Base-by-base conservation (phyloP, 2,797 vertebrate species). In the Esox masquinongy region DNA sequence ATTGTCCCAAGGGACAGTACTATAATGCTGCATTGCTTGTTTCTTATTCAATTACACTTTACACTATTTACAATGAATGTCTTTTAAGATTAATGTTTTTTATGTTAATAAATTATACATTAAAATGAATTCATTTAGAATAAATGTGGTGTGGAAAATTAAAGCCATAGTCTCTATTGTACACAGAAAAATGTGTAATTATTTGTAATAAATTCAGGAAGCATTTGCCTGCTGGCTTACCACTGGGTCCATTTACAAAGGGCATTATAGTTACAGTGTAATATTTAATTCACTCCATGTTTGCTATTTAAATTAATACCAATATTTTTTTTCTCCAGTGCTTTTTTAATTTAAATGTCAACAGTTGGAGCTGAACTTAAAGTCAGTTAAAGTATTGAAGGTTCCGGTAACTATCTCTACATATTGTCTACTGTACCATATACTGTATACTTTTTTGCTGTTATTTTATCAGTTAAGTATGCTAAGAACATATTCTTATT, bases 21-120 rank as follows among this genome's bases (percentile, higher is more conserved):
- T 87, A 85, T 85, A 84, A 79, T 79, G 80, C 68, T 76, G 73
- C 39, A 67, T 80, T 77, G 77, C 79, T 84, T 86, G 76, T 84
- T 84, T 77, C 80, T 72, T 82, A 87, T 89, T 72, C 83, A 84
- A 88, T 89, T 84, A 89, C 26, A 90, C 90, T 84, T 87, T 77
- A 84, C 83, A 86, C 76, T 77, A 76, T 85, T 90, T 80, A 83
- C 85, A 89, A 89, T 86, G 64, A 87, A 88, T 78, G 85, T 76
- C 83, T 59, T 75, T 64, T 70, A 49, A 79, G 84, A 90, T 68
- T 89, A 86, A 91, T 91, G 81, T 68, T 78, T 81, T 82, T 80
- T 88, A 92, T 78, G 80, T 82, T 88, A 82, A 68, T 88, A 81
- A 85, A 90, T 92, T 79, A 85, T 82, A 84, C 51, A 84, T 83